Evolutionary conservation across 2,797 vertebrate species (phyloP).

Genomic region (Microtus agrestis): DNA sequence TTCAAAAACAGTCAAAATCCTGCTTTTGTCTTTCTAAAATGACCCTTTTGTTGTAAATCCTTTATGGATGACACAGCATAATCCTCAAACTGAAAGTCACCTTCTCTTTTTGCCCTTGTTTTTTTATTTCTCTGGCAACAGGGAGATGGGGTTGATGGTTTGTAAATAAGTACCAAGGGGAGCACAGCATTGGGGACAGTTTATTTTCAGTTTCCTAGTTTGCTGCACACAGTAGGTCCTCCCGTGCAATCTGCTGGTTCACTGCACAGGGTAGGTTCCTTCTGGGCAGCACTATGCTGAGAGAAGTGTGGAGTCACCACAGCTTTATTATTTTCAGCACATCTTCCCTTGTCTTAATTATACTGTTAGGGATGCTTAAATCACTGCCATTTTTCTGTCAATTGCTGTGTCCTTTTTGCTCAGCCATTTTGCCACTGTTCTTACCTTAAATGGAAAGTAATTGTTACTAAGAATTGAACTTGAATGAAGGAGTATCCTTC

Average conservation of each 20-base stretch:
- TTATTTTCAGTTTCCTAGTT: slow-evolving; percentile 72
- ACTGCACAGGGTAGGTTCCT: background rate
- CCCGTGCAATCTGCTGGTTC: background rate
- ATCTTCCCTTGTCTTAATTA: background rate
- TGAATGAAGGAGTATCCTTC: background rate
- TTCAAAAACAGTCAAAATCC: background rate
- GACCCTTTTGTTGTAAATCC: background rate
- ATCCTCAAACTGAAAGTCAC: slow-evolving; percentile 46
- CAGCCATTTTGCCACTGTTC: background rate
- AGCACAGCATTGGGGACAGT: slow-evolving; percentile 62
- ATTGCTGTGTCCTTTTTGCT: background rate
- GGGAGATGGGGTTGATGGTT: background rate
- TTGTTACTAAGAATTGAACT: slow-evolving; percentile 28
- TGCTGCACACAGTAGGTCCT: background rate
- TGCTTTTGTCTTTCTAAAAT: background rate
- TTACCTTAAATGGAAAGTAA: slow-evolving; percentile 15
- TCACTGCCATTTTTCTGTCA: background rate
- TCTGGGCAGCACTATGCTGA: background rate
- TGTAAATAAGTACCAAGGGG: slow-evolving; percentile 77
- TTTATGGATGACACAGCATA: background rate
- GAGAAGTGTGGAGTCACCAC: background rate
- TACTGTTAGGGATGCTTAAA: background rate
- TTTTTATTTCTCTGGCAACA: slow-evolving; percentile 35
- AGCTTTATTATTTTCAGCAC: background rate
- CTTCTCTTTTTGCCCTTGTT: slow-evolving; percentile 32